phyloP scores from a whole-genome alignment of 2,113 vertebrate species.

The Serilophus lunatus region DNA sequence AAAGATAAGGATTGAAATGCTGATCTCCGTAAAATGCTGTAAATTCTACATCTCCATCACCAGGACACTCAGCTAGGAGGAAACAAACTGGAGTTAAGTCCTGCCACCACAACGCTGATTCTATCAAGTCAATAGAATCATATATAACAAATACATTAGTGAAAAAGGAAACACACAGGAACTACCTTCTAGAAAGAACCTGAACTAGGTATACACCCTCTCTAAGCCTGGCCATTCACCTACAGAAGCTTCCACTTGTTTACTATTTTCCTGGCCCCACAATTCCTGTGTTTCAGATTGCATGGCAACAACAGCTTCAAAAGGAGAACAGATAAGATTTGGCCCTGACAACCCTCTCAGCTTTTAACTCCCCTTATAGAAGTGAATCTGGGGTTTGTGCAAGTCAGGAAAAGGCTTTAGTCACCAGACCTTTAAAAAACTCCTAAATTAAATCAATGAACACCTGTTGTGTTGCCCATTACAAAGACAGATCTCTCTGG shows the following conservation, averaged over 20 bases:
- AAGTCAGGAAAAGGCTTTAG: not conserved
- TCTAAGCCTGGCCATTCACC: not conserved
- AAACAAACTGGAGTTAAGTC: not conserved
- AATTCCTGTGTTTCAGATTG: not conserved
- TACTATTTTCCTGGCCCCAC: not conserved
- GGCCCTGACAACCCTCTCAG: rapidly evolving
- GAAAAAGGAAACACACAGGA: not conserved
- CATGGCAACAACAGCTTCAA: not conserved
- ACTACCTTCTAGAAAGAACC: not conserved
- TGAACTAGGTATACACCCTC: not conserved
- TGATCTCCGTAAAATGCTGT: not conserved
- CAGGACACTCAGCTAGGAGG: not conserved
- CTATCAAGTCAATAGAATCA: not conserved
- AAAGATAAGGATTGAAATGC: not conserved
- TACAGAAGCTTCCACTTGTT: not conserved
- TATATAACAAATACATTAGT: not conserved
- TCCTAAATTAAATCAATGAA: not conserved
- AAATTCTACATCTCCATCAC: not conserved
- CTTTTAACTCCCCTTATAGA: not conserved
- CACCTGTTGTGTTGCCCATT: not conserved
- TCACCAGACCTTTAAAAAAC: not conserved
- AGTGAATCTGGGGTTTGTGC: not conserved
- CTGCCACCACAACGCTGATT: not conserved
- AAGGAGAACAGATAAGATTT: not conserved
- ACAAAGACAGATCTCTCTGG: rapidly evolving